A percentile compares a stretch with the other conserved stretches of the same genome.
phyloP scores from a whole-genome alignment of 2,888 invertebrate genomes.

The Eudasyphora cyanicolor region DNA sequence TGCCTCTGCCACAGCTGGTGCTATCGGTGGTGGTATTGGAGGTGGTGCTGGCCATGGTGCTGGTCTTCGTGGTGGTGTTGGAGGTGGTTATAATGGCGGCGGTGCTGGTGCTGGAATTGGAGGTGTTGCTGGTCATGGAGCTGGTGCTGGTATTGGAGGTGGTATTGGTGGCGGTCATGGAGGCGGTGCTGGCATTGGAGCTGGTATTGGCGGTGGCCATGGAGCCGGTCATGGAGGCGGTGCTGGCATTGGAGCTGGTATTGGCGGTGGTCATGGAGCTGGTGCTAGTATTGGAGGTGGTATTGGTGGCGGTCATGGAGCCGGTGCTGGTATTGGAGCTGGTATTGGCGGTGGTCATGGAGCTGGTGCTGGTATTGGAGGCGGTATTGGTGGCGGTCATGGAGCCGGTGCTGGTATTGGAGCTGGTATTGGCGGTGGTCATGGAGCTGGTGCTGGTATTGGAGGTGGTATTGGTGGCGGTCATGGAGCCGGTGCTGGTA shows the following conservation, averaged over 20 bases:
- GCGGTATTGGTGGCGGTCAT: too few relatives aligned
- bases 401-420: too few relatives aligned
- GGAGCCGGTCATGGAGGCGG: not conserved
- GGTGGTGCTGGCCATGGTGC: too few relatives aligned
- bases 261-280: not conserved
- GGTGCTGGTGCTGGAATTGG: not conserved
- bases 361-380: not conserved
- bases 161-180: not conserved
- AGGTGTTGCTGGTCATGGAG: not conserved
- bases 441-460: not conserved
- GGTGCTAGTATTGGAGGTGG: too few relatives aligned
- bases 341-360: conserved; percentile 1
- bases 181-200: not conserved
- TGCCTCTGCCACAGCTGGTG: not conserved
- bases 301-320: not conserved
- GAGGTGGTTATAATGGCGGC: too few relatives aligned
- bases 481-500: too few relatives aligned
- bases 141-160: not conserved
- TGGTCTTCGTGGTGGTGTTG: too few relatives aligned
- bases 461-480: too few relatives aligned
- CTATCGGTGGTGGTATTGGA: too few relatives aligned
- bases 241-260: not conserved
- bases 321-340: not conserved
- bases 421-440: not conserved
- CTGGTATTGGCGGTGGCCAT: not conserved